Base-by-base conservation (phyloP, 2,797 vertebrate genomes). In the Triplophysa bombifrons region DNA sequence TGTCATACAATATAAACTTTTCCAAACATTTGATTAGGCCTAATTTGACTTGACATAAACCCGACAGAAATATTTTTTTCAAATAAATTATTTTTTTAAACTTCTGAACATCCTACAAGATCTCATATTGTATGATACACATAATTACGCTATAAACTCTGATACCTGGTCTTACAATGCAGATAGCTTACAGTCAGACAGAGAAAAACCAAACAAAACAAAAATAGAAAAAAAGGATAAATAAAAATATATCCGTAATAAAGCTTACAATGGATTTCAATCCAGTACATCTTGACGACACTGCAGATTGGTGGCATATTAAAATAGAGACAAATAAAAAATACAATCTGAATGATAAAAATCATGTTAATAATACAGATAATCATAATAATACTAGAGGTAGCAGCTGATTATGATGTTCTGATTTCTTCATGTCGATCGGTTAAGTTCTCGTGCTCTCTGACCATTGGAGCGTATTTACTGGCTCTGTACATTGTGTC, bases 321-420 rank as follows among this genome's bases (percentile, higher is more conserved):
- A 91, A 92, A 88, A 92, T 87, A 87, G 90, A 91, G 88, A 83
- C 76, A 80, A 85, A 86, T 92, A 90, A 89, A 92, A 94, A 94
- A 95, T 91, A 92, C 91, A 92, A 91, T 93, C 92, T 92, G 91
- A 93, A 88, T 76, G 71, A 83, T 85, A 76, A 71, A 76, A 82
- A 84, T 82, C 72, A 73, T 82, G 83, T 75, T 87, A 72, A 71
- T 89, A 85, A 89, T 76, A 90, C 85, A 78, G 87, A 92, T 85
- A 90, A 89, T 91, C 88, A 90, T 82, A 88, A 89, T 91, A 91
- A 94, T 91, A 95, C 94, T 94, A 95, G 97, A 99, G 97, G 97
- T 99, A 99, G 98, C 96, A 97, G 96, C 95, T 91, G 95, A 97
- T 96, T 94, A 91, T 91, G 93, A 89, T 93, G 93, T 91, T 92